A percentile compares a stretch with the other conserved stretches of the same genome.
These are phyloP conservation scores for Propsilocerus akamusi DNA, from an alignment of 1,140 invertebrate genomes.

Conservation along the genomic window DNA sequence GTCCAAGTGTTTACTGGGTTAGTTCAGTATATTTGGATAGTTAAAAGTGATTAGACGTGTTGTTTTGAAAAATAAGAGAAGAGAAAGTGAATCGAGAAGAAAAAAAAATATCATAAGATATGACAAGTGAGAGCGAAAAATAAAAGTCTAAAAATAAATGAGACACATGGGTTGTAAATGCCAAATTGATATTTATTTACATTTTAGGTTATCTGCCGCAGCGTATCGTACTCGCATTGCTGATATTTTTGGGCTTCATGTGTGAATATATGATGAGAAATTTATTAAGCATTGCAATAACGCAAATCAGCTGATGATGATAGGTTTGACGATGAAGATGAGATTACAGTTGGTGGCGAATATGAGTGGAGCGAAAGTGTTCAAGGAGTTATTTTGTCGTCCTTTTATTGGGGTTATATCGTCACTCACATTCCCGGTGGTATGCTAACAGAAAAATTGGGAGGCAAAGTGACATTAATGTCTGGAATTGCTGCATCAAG, in stretches of 20 bases:
- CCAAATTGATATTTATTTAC: too few relatives aligned
- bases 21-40: too few relatives aligned
- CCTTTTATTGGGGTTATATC: conserved; percentile 42
- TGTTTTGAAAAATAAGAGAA: too few relatives aligned
- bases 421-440: conserved; percentile 41
- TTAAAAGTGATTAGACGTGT: too few relatives aligned
- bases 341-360: conserved; percentile 14
- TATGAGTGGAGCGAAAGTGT: conserved; percentile 39
- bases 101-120: too few relatives aligned
- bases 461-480: conserved; percentile 33
- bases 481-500: conserved; percentile 23
- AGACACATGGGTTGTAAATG: too few relatives aligned
- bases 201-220: not conserved
- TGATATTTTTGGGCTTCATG: conserved; percentile 39
- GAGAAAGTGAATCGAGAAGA: too few relatives aligned
- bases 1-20: too few relatives aligned
- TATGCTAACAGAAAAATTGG: conserved; percentile 34
- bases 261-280: conserved; percentile 50
- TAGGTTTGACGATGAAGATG: conserved; percentile 18
- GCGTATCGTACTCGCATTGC: conserved; percentile 28
- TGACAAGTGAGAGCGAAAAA: too few relatives aligned
- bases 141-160: too few relatives aligned
- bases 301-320: conserved; percentile 36
- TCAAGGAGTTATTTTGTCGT: conserved; percentile 32
- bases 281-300: conserved; percentile 50